Conservation (phyloP, 2,888 invertebrate genomes). For the Cantharis nigra region DNA sequence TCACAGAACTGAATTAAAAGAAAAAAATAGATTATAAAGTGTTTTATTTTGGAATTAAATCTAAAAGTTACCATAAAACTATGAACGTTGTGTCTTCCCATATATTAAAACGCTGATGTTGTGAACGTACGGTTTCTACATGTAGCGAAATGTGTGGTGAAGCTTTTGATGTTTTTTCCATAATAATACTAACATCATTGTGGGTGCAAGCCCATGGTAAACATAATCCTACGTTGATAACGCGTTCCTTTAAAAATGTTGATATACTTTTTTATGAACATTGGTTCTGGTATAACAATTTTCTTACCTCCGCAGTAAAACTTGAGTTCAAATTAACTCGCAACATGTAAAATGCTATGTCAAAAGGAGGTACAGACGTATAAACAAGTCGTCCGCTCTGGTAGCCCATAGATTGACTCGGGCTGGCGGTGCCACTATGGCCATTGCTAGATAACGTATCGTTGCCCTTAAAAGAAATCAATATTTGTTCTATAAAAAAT, state of each 20-base stretch:
- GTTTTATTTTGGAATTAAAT: not conserved
- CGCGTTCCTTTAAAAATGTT: conserved; percentile 62
- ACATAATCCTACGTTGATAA: conserved; percentile 76
- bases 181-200: conserved; percentile 64
- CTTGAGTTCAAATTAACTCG: conserved; percentile 63
- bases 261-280: not conserved
- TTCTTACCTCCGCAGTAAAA: conserved; percentile 59
- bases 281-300: not conserved
- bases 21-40: not conserved
- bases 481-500: not conserved
- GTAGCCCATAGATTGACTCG: conserved; percentile 46
- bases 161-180: conserved; percentile 60
- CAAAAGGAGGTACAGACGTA: conserved; percentile 63
- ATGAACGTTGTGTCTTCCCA: conserved; percentile 73
- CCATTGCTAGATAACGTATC: not conserved
- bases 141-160: conserved; percentile 58
- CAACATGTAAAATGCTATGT: conserved; percentile 69
- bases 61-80: conserved; percentile 65
- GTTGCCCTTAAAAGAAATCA: not conserved
- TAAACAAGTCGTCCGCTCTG: conserved; percentile 42
- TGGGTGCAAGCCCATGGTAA: conserved; percentile 72
- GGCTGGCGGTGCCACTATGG: conserved; percentile 37
- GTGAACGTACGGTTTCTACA: conserved; percentile 70
- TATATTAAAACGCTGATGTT: conserved; percentile 67
- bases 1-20: conserved; percentile 37